Base-by-base conservation (phyloP, 2,888 invertebrate species). In the Melanchra persicariae region DNA sequence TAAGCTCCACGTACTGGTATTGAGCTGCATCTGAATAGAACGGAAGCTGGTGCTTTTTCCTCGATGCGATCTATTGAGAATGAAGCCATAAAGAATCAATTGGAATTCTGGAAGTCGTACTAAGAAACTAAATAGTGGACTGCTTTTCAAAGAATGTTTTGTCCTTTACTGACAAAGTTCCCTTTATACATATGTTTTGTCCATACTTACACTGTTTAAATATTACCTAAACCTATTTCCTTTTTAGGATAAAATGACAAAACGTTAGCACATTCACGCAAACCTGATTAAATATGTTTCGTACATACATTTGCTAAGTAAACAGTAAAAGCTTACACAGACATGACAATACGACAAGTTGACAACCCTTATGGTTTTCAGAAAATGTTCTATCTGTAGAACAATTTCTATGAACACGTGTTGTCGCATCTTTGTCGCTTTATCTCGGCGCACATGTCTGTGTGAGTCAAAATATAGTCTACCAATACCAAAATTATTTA, bases 231-330 rank as follows among this genome's bases (percentile, higher is more conserved):
- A 26, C 4, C 15, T 63, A n/a, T n/a, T 64, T 24, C 6, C 1
- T 65, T 64, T 37, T 64, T 7, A 62, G 34, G 1, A 47, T n/a
- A 9, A 1, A n/a, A 34, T 24, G 24, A 24, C 34, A 30, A 30
- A 43, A 30, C 40, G 10, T 40, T 37, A 40, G 30, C 2, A 10
- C n/a, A 17, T 54, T 26, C 37, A 40, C 15, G 15, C 17, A 65
- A 34, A 34, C 43, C 61, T 60, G 45, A 60, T 34, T 34, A 15
- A 61, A 66, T 66, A 71, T n/a, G 1, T 24, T 58, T n/a, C 17
- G n/a, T 34, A 59, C 30, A 70, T 70, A 60, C 24, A 61, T 60
- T 59, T 51, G 9, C n/a, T 51, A 60, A 5, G 1, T 17, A 60
- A 26, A 73, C 43, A 34, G 34, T 22, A 7, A 15, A 55, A 6